Conservation (phyloP, 2,888 invertebrate species). For the Allolobophora icterica region DNA sequence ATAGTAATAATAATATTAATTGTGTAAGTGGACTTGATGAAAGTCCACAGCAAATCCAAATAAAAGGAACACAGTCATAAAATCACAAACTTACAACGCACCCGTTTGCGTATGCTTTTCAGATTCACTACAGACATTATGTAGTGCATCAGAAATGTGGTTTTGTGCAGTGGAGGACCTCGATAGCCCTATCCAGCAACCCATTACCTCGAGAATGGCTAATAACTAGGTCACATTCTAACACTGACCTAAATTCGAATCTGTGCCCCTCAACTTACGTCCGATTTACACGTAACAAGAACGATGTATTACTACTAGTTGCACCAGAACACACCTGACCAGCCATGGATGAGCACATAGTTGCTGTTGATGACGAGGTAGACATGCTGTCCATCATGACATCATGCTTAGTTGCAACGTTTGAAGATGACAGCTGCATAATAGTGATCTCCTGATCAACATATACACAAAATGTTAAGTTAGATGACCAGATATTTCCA, state of each 20-base stretch:
- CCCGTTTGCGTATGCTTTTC: no score
- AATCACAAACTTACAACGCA: no score
- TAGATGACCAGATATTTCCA: neutral
- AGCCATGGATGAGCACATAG: neutral
- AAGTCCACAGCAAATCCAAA: no score
- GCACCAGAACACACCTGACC: neutral
- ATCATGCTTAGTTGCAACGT: neutral
- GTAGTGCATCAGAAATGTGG: no score
- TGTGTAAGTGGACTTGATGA: no score
- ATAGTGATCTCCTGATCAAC: constrained; percentile 1
- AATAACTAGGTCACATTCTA: neutral
- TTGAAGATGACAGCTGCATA: neutral
- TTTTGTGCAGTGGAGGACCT: no score
- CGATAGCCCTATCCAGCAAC: no score
- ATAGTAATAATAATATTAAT: no score
- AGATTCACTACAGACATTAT: no score
- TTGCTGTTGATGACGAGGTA: neutral
- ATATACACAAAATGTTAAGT: neutral
- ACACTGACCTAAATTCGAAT: neutral
- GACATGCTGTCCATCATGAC: constrained; percentile 20
- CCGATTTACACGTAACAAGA: neutral
- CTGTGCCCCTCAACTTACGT: no score
- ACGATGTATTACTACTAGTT: neutral
- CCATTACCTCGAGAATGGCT: neutral
- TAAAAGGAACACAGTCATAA: no score